Evolutionary conservation across 1,140 invertebrate species (phyloP).

Genomic region (Melipona quadrifasciata): DNA sequence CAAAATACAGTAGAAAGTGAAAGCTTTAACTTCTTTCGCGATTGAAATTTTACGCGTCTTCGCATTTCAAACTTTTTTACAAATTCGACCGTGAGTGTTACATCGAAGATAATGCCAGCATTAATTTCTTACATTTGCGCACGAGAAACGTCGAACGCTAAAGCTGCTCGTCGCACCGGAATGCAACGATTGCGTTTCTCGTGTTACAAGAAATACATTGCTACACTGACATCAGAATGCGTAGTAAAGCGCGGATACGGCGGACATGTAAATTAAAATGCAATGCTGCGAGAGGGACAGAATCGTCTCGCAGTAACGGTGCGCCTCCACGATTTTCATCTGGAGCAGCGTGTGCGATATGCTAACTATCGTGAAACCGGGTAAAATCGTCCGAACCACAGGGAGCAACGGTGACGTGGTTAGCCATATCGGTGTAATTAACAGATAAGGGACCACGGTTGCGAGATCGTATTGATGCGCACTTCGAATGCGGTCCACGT

Average conservation of each 20-base stretch:
- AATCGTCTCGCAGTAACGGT: constrained; percentile 22
- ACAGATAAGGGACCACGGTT: constrained; percentile 62
- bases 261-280: constrained; percentile 59
- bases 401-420: constrained; percentile 59
- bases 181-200: not conserved
- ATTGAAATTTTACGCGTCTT: not conserved
- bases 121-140: not conserved
- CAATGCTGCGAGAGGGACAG: constrained; percentile 32
- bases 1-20: not conserved
- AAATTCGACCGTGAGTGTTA: too few species aligned
- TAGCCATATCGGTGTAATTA: constrained; percentile 71
- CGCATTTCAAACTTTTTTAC: too few species aligned
- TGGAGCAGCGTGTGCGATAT: constrained; percentile 63
- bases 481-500: constrained; percentile 69
- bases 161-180: not conserved
- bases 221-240: not conserved
- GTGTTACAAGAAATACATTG: not conserved
- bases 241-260: not conserved
- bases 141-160: not conserved
- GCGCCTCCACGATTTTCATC: constrained; percentile 56
- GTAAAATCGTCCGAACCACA: constrained; percentile 55
- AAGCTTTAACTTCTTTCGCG: not conserved
- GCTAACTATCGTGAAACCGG: constrained; percentile 60
- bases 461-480: constrained; percentile 70
- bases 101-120: not conserved